Percentiles rank a stretch among this genome's conserved stretches.
phyloP scores from a whole-genome alignment of 2,797 vertebrate genomes.

The Linurgus olivaceus region DNA sequence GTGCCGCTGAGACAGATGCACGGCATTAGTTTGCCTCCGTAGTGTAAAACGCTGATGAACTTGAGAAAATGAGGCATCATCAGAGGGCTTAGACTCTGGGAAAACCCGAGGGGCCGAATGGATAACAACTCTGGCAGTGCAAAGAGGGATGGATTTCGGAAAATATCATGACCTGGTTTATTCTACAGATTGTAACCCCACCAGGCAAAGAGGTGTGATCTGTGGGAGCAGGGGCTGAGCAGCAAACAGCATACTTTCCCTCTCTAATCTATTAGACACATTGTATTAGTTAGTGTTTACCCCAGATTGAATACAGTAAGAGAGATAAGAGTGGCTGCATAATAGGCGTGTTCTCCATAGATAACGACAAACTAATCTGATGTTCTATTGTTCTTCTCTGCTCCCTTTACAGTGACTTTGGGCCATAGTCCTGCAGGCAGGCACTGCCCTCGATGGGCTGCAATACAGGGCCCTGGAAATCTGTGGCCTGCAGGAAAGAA shows the following conservation, averaged over 20 bases:
- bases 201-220: background rate
- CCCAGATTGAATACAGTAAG: background rate
- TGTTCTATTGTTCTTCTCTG: background rate
- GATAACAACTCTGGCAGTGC: background rate
- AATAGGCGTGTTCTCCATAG: background rate
- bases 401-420: background rate
- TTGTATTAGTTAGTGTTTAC: constrained; percentile 33
- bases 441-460: background rate
- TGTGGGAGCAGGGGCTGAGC: background rate
- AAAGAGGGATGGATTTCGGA: background rate
- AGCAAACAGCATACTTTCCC: background rate
- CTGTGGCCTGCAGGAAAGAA: background rate
- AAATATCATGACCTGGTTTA: background rate
- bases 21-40: fast-evolving
- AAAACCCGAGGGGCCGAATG: background rate
- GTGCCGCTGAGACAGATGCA: background rate
- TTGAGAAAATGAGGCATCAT: background rate
- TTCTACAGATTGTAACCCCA: background rate
- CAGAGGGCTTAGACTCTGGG: too few species aligned
- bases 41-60: background rate
- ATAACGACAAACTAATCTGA: background rate
- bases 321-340: background rate
- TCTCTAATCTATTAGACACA: background rate
- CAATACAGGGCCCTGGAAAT: background rate
- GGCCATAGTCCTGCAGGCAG: background rate